These are phyloP conservation scores for Coleophora flavipennella DNA, from an alignment of 2,888 invertebrate species.

Conservation along the genomic window DNA sequence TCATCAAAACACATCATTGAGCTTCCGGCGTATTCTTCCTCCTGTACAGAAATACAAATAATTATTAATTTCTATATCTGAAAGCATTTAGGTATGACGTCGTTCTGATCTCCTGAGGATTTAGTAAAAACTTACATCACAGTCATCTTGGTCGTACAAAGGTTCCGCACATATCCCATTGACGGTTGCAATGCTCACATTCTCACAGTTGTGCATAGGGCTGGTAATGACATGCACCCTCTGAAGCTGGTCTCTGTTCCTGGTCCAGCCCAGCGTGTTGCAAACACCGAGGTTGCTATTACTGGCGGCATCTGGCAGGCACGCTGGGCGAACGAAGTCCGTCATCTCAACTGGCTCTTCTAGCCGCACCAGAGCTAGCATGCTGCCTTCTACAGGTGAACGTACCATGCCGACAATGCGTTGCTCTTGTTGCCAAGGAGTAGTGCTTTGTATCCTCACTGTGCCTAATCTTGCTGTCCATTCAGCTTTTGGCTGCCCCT, in stretches of 20 bases:
- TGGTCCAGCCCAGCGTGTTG: slow-evolving; percentile 89
- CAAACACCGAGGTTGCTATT: slow-evolving; percentile 67
- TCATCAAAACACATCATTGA: slow-evolving; percentile 86
- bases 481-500: slow-evolving; percentile 89
- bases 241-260: slow-evolving; percentile 86
- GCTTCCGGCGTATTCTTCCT: slow-evolving; percentile 91
- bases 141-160: slow-evolving; percentile 84
- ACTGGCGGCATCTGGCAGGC: slow-evolving; percentile 76
- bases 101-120: too few relatives aligned
- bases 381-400: slow-evolving; percentile 91
- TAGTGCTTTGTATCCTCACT: slow-evolving; percentile 81
- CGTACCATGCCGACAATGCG: slow-evolving; percentile 89
- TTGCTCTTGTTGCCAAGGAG: slow-evolving; percentile 91
- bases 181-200: slow-evolving; percentile 86
- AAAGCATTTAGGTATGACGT: too few relatives aligned
- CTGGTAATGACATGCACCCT: slow-evolving; percentile 83
- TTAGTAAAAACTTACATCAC: slow-evolving; percentile 77
- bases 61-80: too few relatives aligned
- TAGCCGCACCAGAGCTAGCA: slow-evolving; percentile 84
- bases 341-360: slow-evolving; percentile 82
- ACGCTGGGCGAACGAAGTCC: slow-evolving; percentile 88
- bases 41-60: too few relatives aligned
- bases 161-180: slow-evolving; percentile 90
- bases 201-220: slow-evolving; percentile 87
- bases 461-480: slow-evolving; percentile 87